Conservation (phyloP, 2,888 invertebrate genomes). For the Plebejus anna region DNA sequence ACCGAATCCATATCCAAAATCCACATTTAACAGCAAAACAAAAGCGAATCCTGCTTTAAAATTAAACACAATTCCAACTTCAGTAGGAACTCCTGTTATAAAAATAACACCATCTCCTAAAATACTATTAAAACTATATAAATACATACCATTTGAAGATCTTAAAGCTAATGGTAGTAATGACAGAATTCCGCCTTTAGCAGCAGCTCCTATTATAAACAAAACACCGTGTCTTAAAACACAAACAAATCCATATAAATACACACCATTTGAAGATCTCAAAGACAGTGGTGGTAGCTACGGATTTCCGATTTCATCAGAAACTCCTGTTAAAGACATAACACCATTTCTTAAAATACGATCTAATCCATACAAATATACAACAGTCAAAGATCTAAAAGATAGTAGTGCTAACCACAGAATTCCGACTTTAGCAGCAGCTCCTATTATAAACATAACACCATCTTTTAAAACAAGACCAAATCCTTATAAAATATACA, state of each 20-base stretch:
- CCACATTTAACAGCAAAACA: background rate
- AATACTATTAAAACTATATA: background rate
- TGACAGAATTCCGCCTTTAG: background rate
- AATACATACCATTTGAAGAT: too few relatives aligned
- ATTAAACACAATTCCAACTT: background rate
- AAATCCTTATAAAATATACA: too few relatives aligned
- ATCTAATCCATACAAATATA: too few relatives aligned
- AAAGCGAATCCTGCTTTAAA: background rate
- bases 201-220: background rate
- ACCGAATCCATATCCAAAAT: background rate
- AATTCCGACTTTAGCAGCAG: background rate
- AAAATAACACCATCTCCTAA: background rate
- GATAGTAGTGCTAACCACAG: background rate
- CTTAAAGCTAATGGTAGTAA: background rate
- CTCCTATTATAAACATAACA: background rate
- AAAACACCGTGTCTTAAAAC: too few relatives aligned
- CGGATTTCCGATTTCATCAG: too few relatives aligned
- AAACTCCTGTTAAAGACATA: too few relatives aligned
- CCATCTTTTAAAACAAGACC: too few relatives aligned
- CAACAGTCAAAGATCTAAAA: background rate
- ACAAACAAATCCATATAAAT: background rate
- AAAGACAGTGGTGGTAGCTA: too few relatives aligned
- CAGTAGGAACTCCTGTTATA: background rate
- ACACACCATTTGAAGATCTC: too few relatives aligned
- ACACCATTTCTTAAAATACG: too few relatives aligned